Evolutionary conservation across 2,888 invertebrate genomes (phyloP).

Genomic region (Blastobasis lacticolella): DNA sequence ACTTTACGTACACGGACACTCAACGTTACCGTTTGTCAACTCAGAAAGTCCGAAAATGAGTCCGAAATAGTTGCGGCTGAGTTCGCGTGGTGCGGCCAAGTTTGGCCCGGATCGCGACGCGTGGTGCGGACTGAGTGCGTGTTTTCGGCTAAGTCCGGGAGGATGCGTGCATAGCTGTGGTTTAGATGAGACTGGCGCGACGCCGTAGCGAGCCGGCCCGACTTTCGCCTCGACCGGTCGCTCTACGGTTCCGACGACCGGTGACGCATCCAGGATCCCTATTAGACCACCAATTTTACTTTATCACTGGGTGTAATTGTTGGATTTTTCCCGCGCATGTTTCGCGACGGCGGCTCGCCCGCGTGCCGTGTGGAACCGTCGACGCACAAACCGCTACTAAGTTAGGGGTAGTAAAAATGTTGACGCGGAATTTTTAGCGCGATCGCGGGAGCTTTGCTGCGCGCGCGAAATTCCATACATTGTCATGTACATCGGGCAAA

Average conservation of each 20-base stretch:
- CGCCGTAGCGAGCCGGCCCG: constrained; percentile 57
- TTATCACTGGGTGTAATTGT: too few species aligned
- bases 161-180: constrained; percentile 72
- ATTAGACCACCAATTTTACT: constrained; percentile 50
- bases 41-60: constrained; percentile 19
- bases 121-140: constrained; percentile 49
- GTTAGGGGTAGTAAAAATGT: constrained; percentile 33
- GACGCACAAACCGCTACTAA: constrained; percentile 18
- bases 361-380: constrained; percentile 9
- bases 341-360: not conserved
- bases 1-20: constrained; percentile 58
- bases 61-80: constrained; percentile 32
- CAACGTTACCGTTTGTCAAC: constrained; percentile 68
- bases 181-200: constrained; percentile 72
- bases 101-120: constrained; percentile 43
- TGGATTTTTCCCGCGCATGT: too few species aligned
- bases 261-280: constrained; percentile 67
- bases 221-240: constrained; percentile 74
- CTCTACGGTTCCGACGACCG: constrained; percentile 61
- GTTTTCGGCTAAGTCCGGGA: constrained; percentile 69
- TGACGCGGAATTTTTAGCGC: constrained; percentile 35
- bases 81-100: constrained; percentile 44
- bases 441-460: constrained; percentile 27
- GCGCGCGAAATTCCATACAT: constrained; percentile 26
- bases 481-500: constrained; percentile 22